These are phyloP conservation scores for Champsocephalus gunnari DNA, from an alignment of 2,797 vertebrate species.

Conservation along the genomic window DNA sequence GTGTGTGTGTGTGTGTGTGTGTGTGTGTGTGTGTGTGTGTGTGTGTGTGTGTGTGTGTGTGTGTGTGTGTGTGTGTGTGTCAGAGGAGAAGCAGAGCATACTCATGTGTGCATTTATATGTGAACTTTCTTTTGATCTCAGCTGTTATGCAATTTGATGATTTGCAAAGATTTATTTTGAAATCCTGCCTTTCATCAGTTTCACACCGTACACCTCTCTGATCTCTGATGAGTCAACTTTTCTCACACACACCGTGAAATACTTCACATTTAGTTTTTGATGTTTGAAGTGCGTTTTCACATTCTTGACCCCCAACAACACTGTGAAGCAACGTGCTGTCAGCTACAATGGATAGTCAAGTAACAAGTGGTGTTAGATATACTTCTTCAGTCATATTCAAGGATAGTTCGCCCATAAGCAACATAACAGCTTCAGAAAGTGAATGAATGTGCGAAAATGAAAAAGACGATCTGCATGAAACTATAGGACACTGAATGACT, in stretches of 20 bases:
- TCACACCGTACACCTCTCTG: not conserved
- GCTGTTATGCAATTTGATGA: conserved; percentile 21
- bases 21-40: conserved; percentile 35
- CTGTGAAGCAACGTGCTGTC: not conserved
- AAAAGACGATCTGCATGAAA: conserved; percentile 3
- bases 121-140: conserved; percentile 56
- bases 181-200: conserved; percentile 31
- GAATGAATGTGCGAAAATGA: conserved; percentile 11
- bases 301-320: conserved; percentile 6
- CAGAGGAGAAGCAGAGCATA: conserved; percentile 39
- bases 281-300: not conserved
- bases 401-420: not conserved
- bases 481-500: not conserved
- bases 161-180: conserved; percentile 31
- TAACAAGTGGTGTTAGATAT: not conserved
- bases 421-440: not conserved
- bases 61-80: conserved; percentile 36
- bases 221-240: conserved; percentile 42
- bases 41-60: conserved; percentile 33
- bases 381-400: not conserved
- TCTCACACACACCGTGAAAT: not conserved
- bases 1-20: conserved; percentile 36
- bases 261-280: not conserved
- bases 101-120: conserved; percentile 44
- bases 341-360: not conserved